Evolutionary conservation across 2,888 invertebrate species (phyloP).

Genomic region (Acleris laterana): DNA sequence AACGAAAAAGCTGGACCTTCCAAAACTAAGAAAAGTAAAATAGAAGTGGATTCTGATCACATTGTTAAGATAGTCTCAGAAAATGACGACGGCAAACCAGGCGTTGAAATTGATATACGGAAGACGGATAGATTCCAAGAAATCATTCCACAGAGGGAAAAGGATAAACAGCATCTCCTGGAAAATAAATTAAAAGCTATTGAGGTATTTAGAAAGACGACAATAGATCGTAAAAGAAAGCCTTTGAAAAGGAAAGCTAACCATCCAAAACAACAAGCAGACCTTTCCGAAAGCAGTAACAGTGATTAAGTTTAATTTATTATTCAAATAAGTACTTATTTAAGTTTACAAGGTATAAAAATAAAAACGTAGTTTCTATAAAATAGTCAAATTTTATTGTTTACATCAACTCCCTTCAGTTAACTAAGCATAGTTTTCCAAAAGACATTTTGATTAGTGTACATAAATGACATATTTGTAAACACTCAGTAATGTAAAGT

Average conservation of each 20-base stretch:
- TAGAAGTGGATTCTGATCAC: slow-evolving; percentile 50
- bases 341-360: slow-evolving; percentile 29
- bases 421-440: slow-evolving; percentile 59
- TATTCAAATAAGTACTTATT: slow-evolving; percentile 20
- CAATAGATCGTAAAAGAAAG: slow-evolving; percentile 83
- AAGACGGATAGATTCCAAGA: slow-evolving; percentile 78
- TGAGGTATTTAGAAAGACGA: slow-evolving; percentile 88
- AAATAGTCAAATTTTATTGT: slow-evolving; percentile 78
- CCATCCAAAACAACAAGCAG: slow-evolving; percentile 85
- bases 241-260: slow-evolving; percentile 69
- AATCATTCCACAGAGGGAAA: slow-evolving; percentile 90
- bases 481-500: slow-evolving; percentile 22
- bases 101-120: slow-evolving; percentile 62
- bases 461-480: slow-evolving; percentile 31
- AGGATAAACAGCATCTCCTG: slow-evolving; percentile 85
- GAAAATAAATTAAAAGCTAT: slow-evolving; percentile 90
- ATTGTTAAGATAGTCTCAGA: slow-evolving; percentile 61
- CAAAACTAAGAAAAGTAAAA: slow-evolving; percentile 51
- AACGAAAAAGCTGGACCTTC: slow-evolving; percentile 51
- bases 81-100: slow-evolving; percentile 51
- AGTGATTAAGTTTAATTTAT: slow-evolving; percentile 68
- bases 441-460: slow-evolving; percentile 43
- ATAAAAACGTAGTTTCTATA: slow-evolving; percentile 55
- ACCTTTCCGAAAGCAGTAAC: slow-evolving; percentile 87
- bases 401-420: slow-evolving; percentile 63